These are phyloP conservation scores for Pseudorasbora parva DNA, from an alignment of 2,113 vertebrate genomes.

Conservation along the genomic window DNA sequence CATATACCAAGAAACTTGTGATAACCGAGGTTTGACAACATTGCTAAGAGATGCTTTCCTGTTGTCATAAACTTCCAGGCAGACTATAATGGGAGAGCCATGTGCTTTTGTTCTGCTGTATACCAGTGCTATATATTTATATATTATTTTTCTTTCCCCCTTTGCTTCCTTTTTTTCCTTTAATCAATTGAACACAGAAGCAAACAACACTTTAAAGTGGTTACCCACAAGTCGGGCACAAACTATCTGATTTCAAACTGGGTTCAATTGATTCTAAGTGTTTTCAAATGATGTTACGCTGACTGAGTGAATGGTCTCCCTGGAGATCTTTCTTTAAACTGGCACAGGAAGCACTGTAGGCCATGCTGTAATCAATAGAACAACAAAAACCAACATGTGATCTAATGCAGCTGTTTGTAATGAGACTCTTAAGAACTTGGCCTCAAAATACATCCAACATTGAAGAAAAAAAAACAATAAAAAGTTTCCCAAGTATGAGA, in stretches of 20 bases:
- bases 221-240: slow-evolving; percentile 46
- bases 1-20: neutral
- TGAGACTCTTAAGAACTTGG: neutral
- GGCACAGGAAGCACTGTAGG: slow-evolving; percentile 6
- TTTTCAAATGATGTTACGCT: slow-evolving; percentile 51
- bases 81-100: neutral
- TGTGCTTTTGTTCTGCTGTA: slow-evolving; percentile 25
- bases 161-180: neutral
- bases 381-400: slow-evolving; percentile 22
- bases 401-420: slow-evolving; percentile 44
- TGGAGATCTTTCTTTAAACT: slow-evolving; percentile 27
- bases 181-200: slow-evolving; percentile 37
- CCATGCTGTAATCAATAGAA: slow-evolving; percentile 33
- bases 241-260: slow-evolving; percentile 54
- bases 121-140: slow-evolving; percentile 45
- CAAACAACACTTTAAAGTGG: slow-evolving; percentile 52
- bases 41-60: neutral
- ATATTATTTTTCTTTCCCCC: slow-evolving; percentile 9
- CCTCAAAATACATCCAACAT: neutral
- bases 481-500: slow-evolving; percentile 31
- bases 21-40: neutral
- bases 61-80: neutral
- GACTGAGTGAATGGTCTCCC: slow-evolving; percentile 49
- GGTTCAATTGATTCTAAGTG: slow-evolving; percentile 46
- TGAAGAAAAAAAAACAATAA: slow-evolving; percentile 21